Evolutionary conservation across 2,888 invertebrate genomes (phyloP).

Genomic region (Leuctra nigra): DNA sequence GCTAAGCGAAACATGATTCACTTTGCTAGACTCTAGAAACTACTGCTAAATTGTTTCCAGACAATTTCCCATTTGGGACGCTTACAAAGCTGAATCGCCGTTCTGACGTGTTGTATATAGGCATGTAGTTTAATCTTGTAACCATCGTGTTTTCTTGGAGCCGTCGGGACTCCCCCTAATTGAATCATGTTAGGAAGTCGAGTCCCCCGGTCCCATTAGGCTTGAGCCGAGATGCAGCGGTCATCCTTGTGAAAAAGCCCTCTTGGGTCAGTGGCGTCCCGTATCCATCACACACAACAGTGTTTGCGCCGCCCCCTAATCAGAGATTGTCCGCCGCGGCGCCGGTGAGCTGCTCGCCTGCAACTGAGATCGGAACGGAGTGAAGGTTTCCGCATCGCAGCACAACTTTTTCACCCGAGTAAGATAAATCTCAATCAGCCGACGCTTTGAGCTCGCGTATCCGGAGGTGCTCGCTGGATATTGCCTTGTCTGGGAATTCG

Average conservation of each 20-base stretch:
- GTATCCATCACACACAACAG: background rate
- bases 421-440: conserved; percentile 17
- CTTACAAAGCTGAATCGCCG: background rate
- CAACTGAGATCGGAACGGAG: too few relatives aligned
- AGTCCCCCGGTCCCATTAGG: too few relatives aligned
- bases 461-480: background rate
- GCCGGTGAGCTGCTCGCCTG: too few relatives aligned
- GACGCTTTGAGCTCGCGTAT: conserved; percentile 3
- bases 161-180: background rate
- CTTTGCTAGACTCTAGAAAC: too few relatives aligned
- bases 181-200: background rate
- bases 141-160: conserved; percentile 1
- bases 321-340: too few relatives aligned
- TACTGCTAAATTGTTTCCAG: conserved; percentile 7
- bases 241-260: too few relatives aligned
- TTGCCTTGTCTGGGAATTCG: conserved; percentile 6
- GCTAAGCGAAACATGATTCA: too few relatives aligned
- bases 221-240: too few relatives aligned
- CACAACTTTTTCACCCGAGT: background rate
- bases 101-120: too few relatives aligned
- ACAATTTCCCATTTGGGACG: background rate
- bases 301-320: background rate
- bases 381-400: background rate
- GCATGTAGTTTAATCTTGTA: conserved; percentile 1
- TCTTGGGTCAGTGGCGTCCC: background rate